Base-by-base conservation (phyloP, 2,113 vertebrate species). In the Corythornis madagascariensis region DNA sequence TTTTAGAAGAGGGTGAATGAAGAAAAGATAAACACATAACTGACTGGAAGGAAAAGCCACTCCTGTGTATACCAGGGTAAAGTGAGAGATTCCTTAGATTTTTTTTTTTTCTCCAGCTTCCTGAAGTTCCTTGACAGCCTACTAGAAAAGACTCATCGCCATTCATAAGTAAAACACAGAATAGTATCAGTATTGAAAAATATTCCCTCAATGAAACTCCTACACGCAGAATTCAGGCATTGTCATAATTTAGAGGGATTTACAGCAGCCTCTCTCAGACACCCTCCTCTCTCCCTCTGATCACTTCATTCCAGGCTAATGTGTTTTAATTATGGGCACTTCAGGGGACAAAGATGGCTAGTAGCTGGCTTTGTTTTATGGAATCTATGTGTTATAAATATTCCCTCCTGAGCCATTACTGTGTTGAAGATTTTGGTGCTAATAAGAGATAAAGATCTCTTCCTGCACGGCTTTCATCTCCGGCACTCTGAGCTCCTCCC, bases 331-430 rank as follows among this genome's bases (percentile, higher is more conserved):
- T 90, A 76, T 11, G 29, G n/a, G 29, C 10, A 81, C 57, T 83
- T 80, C 63, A 86, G 88, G 90, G 83, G 73, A 61, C 35, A 52
- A 45, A 65, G 71, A 43, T 88, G 65, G 33, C 42, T 91, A 93
- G 50, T 83, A 95, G 76, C 66, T 95, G 95, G 87, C 50, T 75
- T 73, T 65, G 20, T 75, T 92, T 91, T 82, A 67, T 81, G 67
- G 80, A 83, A 66, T 33, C 26, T 31, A 14, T 11, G 7, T 57
- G 48, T 47, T 74, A 48, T 2, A 0, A 50, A 13, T 93, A 95
- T 75, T 91, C 93, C 90, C 84, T 94, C 40, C 71, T 88, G 90
- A 86, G 75, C 94, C 56, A 55, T 96, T 95, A 90, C 71, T 88
- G 47, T 82, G 15, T 74, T 94, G 75, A 71, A 35, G 61, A 19